Evolutionary conservation across 1,140 invertebrate genomes (phyloP).

Genomic region (Scaptomyza pallida): DNA sequence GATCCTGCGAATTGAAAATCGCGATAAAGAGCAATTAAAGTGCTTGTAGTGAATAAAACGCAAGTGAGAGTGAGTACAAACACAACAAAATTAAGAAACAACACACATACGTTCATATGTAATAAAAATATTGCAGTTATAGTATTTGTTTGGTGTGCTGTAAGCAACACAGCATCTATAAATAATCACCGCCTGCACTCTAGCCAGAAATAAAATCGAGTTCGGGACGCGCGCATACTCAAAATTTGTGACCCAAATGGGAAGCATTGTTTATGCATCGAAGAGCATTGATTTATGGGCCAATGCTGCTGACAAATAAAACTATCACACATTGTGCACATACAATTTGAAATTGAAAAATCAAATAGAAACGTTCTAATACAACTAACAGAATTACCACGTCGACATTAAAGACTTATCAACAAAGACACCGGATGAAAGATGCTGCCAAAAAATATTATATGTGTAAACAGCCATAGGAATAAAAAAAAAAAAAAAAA

Average conservation of each 20-base stretch:
- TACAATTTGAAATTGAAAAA: neutral
- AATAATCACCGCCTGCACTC: constrained; percentile 39
- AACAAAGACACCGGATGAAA: constrained; percentile 65
- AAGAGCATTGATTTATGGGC: constrained; percentile 37
- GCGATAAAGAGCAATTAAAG: constrained; percentile 11
- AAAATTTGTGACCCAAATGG: constrained; percentile 52
- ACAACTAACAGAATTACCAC: constrained; percentile 14
- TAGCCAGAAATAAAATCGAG: constrained; percentile 58
- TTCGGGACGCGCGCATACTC: constrained; percentile 30
- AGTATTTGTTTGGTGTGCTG: constrained; percentile 2
- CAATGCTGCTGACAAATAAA: neutral
- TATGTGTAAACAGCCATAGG: neutral
- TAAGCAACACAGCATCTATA: constrained; percentile 27
- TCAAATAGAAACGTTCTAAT: neutral
- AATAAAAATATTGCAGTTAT: constrained; percentile 25
- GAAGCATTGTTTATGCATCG: constrained; percentile 13
- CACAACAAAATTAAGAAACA: neutral
- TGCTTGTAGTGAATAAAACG: constrained; percentile 14
- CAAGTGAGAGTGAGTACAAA: constrained; percentile 39
- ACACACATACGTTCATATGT: constrained; percentile 1
- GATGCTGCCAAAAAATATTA: constrained; percentile 36
- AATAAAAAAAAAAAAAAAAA: constrained; percentile 6
- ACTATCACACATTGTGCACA: constrained; percentile 25
- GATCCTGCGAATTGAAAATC: constrained; percentile 26
- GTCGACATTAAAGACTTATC: constrained; percentile 57